Base-by-base conservation (phyloP, 2,797 vertebrate species). In the Pseudomugil tenellus region DNA sequence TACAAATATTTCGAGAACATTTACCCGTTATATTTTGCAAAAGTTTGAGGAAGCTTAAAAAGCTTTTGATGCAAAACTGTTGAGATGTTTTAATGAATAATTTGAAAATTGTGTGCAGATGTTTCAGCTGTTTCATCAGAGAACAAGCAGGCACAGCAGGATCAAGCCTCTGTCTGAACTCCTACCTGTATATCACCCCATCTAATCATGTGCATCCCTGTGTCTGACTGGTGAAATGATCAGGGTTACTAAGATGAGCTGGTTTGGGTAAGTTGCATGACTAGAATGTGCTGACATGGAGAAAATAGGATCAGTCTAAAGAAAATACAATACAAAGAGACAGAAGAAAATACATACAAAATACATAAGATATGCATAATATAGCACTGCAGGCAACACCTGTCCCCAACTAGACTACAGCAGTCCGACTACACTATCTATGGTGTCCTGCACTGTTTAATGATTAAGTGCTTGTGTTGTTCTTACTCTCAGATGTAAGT, bases 161-260 rank as follows among this genome's bases (percentile, higher is more conserved):
- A 17, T 41, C 39, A 52, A 48, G 10, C 63, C 21, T 34, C 37
- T 48, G 21, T 41, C 51, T 67, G 14, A 74, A 58, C 25, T 3
- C 16, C 23, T 19, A 17, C 6, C 21, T 41, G 39, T 23, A 17
- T 28, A 35, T 31, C 16, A 63, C 21, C 17, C 64, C 23, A 43
- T 60, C 70, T 31, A 41, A 67, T 48, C 46, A 23, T 48, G 19
- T 37, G 39, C 41, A 35, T 31, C 16, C 67, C 19, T n/a, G 64
- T n/a, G 32, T 57, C 32, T 58, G 43, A 57, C 37, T 63, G 43
- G 23, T 56, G 35, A 58, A 23, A 67, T 66, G 61, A 58, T 71
- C 56, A 29, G 46, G 49, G n/a, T 23, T 48, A 48, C 41, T 46
- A 57, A 60, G 26, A 53, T 56, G 8, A 60, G 28, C 10, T n/a